Percentiles rank a stretch among this genome's conserved stretches.
Evolutionary conservation across 1,140 invertebrate species (phyloP).

Genomic region (Drosophila paulistorum): DNA sequence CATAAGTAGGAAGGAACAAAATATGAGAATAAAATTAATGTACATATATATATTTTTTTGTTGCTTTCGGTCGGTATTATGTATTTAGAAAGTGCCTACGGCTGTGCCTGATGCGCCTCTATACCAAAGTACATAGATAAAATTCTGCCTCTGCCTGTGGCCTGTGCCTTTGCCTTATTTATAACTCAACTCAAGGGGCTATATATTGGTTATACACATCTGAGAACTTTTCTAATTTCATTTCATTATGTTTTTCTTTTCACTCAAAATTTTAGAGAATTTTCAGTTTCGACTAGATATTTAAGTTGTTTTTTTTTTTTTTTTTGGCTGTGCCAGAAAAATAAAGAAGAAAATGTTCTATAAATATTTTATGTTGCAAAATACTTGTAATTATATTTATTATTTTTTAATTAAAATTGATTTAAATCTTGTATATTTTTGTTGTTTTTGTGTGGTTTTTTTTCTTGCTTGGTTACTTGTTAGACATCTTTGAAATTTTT

Average conservation of each 20-base stretch:
- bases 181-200: conserved; percentile 65
- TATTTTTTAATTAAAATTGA: conserved; percentile 66
- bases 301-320: conserved; percentile 31
- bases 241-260: conserved; percentile 43
- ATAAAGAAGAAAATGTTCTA: conserved; percentile 63
- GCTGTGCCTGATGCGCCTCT: conserved; percentile 20
- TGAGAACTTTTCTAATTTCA: conserved; percentile 33
- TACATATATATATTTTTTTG: conserved; percentile 12
- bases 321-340: conserved; percentile 60
- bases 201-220: conserved; percentile 25
- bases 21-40: conserved; percentile 16
- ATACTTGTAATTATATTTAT: conserved; percentile 78
- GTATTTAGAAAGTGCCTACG: conserved; percentile 66
- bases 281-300: conserved; percentile 45
- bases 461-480: conserved; percentile 46
- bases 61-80: conserved; percentile 45
- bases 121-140: conserved; percentile 53
- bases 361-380: conserved; percentile 78
- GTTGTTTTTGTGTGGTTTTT: conserved; percentile 25
- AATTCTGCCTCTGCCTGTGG: conserved; percentile 12
- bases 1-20: conserved; percentile 27
- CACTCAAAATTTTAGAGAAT: conserved; percentile 54
- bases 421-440: conserved; percentile 42
- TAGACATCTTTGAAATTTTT: conserved; percentile 62
- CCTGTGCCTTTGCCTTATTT: conserved; percentile 55